Evolutionary conservation across 2,113 vertebrate genomes (phyloP).

Genomic region (Channa argus): DNA sequence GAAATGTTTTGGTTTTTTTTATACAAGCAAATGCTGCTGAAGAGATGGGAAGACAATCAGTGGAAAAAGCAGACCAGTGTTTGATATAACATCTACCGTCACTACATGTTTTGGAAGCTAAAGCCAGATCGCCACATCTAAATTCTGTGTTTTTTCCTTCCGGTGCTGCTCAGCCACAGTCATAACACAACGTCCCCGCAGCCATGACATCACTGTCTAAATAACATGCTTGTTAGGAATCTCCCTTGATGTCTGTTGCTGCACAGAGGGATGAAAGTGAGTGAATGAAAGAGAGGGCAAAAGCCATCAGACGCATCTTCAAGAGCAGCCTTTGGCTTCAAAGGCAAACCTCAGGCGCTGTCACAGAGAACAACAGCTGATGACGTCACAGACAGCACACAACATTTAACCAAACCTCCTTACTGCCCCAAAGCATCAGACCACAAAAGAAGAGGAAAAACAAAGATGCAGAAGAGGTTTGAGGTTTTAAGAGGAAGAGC

Average conservation of each 20-base stretch:
- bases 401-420: constrained; percentile 39
- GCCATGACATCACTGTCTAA: constrained; percentile 78
- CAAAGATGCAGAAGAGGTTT: constrained; percentile 43
- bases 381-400: constrained; percentile 64
- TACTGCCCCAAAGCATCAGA: background rate
- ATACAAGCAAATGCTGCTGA: background rate
- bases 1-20: constrained; percentile 15
- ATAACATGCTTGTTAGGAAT: constrained; percentile 81
- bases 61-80: constrained; percentile 41
- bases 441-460: constrained; percentile 30
- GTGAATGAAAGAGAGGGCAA: constrained; percentile 71
- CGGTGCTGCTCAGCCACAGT: constrained; percentile 66
- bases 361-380: constrained; percentile 64
- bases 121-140: constrained; percentile 57
- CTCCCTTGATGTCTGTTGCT: constrained; percentile 77
- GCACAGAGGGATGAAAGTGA: constrained; percentile 70
- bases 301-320: constrained; percentile 75
- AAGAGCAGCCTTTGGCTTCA: constrained; percentile 66
- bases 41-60: background rate
- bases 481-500: constrained; percentile 49
- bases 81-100: constrained; percentile 48
- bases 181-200: constrained; percentile 76
- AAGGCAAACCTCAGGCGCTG: constrained; percentile 72
- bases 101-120: constrained; percentile 65
- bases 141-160: constrained; percentile 66